These are phyloP conservation scores for Neofelis nebulosa DNA, from an alignment of 2,113 vertebrate species.

Conservation along the genomic window DNA sequence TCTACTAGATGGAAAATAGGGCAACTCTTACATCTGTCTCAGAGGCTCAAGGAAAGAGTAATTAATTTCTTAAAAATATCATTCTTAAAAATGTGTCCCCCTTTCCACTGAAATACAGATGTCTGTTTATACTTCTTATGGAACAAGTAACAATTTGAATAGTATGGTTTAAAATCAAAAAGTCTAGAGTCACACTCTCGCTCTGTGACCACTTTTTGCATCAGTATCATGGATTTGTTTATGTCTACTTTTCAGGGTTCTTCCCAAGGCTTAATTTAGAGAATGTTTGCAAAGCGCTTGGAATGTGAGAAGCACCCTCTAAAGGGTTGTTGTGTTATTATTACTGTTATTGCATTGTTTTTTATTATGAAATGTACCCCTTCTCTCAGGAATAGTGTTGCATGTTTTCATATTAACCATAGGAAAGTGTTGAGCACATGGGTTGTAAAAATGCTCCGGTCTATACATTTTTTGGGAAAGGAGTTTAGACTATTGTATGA, in stretches of 20 bases:
- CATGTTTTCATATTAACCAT: neutral
- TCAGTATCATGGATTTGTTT: neutral
- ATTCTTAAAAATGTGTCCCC: neutral
- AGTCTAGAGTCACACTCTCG: neutral
- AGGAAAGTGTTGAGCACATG: neutral
- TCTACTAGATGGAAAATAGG: neutral
- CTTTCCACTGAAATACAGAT: neutral
- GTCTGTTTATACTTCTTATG: neutral
- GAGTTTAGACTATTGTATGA: conserved; percentile 5
- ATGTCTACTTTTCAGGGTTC: neutral
- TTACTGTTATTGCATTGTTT: neutral
- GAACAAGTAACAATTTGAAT: neutral
- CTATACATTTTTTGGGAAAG: conserved; percentile 17
- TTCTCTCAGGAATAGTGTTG: neutral
- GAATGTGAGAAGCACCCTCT: neutral
- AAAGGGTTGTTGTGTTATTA: neutral
- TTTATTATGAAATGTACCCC: neutral
- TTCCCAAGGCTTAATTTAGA: neutral
- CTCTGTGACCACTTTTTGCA: neutral
- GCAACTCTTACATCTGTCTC: neutral
- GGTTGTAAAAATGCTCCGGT: neutral
- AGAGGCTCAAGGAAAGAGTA: neutral
- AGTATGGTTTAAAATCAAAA: neutral
- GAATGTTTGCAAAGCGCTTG: neutral
- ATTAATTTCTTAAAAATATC: conserved; percentile 23